These are phyloP conservation scores for Leptestheria dahalacensis DNA, from an alignment of 1,140 invertebrate genomes.

Conservation along the genomic window DNA sequence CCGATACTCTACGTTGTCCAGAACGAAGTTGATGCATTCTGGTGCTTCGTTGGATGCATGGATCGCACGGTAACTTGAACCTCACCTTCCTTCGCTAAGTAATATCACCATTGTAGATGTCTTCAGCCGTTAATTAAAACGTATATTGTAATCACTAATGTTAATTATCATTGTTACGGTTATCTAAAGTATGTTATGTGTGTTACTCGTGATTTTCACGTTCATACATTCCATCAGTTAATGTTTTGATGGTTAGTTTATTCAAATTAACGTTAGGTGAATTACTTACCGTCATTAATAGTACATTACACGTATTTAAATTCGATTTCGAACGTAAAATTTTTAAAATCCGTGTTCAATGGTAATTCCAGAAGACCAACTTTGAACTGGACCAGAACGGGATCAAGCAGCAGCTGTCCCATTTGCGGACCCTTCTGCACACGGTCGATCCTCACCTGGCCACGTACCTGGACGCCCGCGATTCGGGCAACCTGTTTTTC, in stretches of 20 bases:
- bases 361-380: slow-evolving; percentile 72
- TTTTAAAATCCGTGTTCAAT: slow-evolving; percentile 19
- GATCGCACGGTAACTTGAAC: slow-evolving; percentile 60
- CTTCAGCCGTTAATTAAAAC: background rate
- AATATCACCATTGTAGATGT: too few species aligned
- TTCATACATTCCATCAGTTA: too few species aligned
- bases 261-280: too few species aligned
- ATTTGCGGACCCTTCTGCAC: slow-evolving; percentile 63
- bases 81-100: too few species aligned
- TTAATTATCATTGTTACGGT: slow-evolving; percentile 5
- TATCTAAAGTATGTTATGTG: background rate
- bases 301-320: too few species aligned
- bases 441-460: slow-evolving; percentile 63
- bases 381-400: slow-evolving; percentile 96
- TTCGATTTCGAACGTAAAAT: slow-evolving; percentile 12
- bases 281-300: too few species aligned
- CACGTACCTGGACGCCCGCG: slow-evolving; percentile 71
- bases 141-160: background rate
- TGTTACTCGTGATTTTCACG: too few species aligned
- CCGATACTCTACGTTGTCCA: slow-evolving; percentile 81
- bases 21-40: slow-evolving; percentile 92
- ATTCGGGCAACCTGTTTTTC: slow-evolving; percentile 96
- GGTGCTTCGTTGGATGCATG: slow-evolving; percentile 99
- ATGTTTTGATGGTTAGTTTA: too few species aligned
- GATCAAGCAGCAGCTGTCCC: slow-evolving; percentile 81